Conservation (phyloP, 1,140 invertebrate genomes). For the Leptopilina clavipes region DNA sequence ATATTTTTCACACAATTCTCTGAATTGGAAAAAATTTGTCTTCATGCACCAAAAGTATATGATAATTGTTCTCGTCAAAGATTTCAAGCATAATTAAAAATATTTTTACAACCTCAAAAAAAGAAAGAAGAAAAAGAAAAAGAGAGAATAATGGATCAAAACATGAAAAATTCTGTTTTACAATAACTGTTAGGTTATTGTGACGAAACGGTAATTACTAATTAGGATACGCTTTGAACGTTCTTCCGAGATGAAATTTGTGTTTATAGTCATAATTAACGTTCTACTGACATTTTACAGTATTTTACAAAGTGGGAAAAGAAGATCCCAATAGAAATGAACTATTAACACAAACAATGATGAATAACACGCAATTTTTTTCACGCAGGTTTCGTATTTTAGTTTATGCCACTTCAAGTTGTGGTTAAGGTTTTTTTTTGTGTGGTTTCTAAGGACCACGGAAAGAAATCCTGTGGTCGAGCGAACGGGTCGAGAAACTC, state of each 20-base stretch:
- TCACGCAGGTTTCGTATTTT: slow-evolving; percentile 17
- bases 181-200: too few species aligned
- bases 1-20: not conserved
- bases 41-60: not conserved
- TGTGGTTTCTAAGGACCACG: slow-evolving; percentile 57
- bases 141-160: too few species aligned
- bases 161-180: too few species aligned
- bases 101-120: not conserved
- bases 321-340: not conserved
- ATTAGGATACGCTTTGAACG: not conserved
- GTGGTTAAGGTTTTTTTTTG: slow-evolving; percentile 43
- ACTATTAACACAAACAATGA: not conserved
- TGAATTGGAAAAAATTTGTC: not conserved
- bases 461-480: slow-evolving; percentile 62
- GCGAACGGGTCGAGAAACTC: slow-evolving; percentile 59
- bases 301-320: not conserved
- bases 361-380: slow-evolving; percentile 5
- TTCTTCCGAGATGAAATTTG: not conserved
- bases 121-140: not conserved
- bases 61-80: not conserved
- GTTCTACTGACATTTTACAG: slow-evolving; percentile 20
- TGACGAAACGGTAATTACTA: not conserved
- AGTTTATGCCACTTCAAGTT: slow-evolving; percentile 5
- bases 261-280: slow-evolving; percentile 1
- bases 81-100: too few species aligned